Evolutionary conservation across 2,888 invertebrate genomes (phyloP).

Genomic region (Sepioteuthis lessoniana): DNA sequence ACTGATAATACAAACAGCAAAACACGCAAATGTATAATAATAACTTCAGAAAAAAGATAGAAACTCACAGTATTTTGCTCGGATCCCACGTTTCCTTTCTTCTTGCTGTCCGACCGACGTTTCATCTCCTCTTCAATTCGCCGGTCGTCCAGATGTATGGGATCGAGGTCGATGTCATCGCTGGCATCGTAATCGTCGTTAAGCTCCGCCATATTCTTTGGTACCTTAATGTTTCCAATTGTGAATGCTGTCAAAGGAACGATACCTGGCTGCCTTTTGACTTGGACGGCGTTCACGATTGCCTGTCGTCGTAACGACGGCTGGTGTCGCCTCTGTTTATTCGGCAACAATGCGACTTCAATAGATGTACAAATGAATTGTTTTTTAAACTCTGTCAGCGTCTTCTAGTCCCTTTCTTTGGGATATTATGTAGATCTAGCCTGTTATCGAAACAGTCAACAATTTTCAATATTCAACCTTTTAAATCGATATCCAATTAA

Average conservation of each 20-base stretch:
- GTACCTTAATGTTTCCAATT: constrained; percentile 34
- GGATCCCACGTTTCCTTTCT: background rate
- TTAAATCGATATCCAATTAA: too few relatives aligned
- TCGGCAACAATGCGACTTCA: background rate
- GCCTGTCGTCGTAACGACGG: constrained; percentile 21
- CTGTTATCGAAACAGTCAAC: too few relatives aligned
- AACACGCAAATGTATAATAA: too few relatives aligned
- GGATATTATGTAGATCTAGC: too few relatives aligned
- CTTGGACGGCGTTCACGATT: background rate
- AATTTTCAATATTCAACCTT: too few relatives aligned
- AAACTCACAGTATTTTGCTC: constrained; percentile 35
- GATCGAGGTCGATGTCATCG: constrained; percentile 45
- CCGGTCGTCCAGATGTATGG: constrained; percentile 38
- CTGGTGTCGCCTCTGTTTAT: background rate
- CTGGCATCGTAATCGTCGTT: constrained; percentile 40
- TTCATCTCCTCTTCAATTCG: background rate
- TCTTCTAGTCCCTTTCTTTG: too few relatives aligned
- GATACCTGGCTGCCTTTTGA: background rate
- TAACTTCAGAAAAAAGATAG: background rate
- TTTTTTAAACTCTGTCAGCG: too few relatives aligned
- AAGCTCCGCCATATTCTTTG: background rate
- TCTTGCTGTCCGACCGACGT: background rate
- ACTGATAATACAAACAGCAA: background rate
- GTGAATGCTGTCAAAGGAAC: background rate
- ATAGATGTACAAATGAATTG: background rate